Evolutionary conservation across 2,888 invertebrate genomes (phyloP).

Genomic region (Lochmaea crataegi): DNA sequence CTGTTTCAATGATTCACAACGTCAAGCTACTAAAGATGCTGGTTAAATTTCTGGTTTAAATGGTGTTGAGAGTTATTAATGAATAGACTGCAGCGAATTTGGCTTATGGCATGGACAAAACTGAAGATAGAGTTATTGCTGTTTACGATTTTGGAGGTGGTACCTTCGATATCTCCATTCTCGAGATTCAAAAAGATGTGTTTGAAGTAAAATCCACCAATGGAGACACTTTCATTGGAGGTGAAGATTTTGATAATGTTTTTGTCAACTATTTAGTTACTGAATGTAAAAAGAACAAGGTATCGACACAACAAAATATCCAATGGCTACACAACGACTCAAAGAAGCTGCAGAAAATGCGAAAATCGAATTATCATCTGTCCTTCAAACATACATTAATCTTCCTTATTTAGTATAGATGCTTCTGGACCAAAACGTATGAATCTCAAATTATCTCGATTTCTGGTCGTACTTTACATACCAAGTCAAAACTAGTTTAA

Average conservation of each 20-base stretch:
- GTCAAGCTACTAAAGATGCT: constrained; percentile 99
- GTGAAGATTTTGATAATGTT: constrained; percentile 98
- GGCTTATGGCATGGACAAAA: constrained; percentile 99
- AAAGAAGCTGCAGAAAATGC: constrained; percentile 99
- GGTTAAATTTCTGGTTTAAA: constrained; percentile 98
- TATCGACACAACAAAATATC: constrained; percentile 92
- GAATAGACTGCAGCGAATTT: constrained; percentile 99
- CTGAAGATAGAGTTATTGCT: constrained; percentile 92
- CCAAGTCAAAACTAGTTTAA: no score
- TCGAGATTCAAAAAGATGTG: constrained; percentile 99
- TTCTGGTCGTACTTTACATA: no score
- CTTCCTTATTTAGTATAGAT: constrained; percentile 99
- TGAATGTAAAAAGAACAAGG: constrained; percentile 96
- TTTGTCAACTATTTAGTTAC: constrained; percentile 91
- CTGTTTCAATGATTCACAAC: constrained; percentile 98
- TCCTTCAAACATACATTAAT: constrained; percentile 97
- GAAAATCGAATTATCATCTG: constrained; percentile 96
- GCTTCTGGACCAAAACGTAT: constrained; percentile 96
- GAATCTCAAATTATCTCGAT: constrained; percentile 93
- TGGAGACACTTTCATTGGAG: constrained; percentile 98
- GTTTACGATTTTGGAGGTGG: constrained; percentile 99
- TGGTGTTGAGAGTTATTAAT: constrained; percentile 96
- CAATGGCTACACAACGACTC: constrained; percentile 97
- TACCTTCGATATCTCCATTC: constrained; percentile 97
- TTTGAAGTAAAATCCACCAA: constrained; percentile 99